Conservation (phyloP, 2,797 vertebrate genomes). For the Sebastes minor region DNA sequence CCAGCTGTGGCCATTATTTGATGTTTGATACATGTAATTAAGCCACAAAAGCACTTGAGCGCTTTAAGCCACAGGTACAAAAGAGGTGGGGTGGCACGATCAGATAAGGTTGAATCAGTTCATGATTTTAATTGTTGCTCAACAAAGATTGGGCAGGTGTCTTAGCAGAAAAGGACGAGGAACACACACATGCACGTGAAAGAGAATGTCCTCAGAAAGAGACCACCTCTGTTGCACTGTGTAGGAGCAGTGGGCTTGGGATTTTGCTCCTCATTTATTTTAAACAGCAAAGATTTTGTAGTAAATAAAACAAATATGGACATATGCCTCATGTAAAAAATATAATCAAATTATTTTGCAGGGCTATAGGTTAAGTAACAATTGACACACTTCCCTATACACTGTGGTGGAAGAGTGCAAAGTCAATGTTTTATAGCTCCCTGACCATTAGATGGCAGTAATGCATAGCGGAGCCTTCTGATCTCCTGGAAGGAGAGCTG, state of each 20-base stretch:
- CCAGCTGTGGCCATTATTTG: slow-evolving; percentile 82
- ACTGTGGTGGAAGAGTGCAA: too few species aligned
- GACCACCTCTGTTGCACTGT: neutral
- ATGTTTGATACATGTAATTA: slow-evolving; percentile 76
- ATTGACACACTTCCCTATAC: neutral
- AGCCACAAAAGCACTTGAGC: slow-evolving; percentile 70
- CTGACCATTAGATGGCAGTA: slow-evolving; percentile 85
- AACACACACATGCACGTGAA: slow-evolving; percentile 23
- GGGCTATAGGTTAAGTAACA: neutral
- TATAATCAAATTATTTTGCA: neutral
- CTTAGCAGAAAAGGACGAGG: slow-evolving; percentile 39
- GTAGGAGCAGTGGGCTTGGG: neutral
- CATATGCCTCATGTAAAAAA: neutral
- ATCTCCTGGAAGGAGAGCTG: neutral
- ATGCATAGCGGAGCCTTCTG: slow-evolving; percentile 69
- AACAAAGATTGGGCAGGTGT: slow-evolving; percentile 75
- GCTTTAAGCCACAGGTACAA: slow-evolving; percentile 65
- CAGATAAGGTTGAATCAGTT: slow-evolving; percentile 59
- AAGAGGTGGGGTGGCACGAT: slow-evolving; percentile 50
- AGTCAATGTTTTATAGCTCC: slow-evolving; percentile 19
- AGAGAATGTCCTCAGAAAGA: neutral
- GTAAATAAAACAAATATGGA: neutral
- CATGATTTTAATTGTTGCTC: slow-evolving; percentile 67
- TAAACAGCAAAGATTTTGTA: neutral
- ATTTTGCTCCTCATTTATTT: neutral